Base-by-base conservation (phyloP, 2,888 invertebrate genomes). In the Drosophila prolongata region DNA sequence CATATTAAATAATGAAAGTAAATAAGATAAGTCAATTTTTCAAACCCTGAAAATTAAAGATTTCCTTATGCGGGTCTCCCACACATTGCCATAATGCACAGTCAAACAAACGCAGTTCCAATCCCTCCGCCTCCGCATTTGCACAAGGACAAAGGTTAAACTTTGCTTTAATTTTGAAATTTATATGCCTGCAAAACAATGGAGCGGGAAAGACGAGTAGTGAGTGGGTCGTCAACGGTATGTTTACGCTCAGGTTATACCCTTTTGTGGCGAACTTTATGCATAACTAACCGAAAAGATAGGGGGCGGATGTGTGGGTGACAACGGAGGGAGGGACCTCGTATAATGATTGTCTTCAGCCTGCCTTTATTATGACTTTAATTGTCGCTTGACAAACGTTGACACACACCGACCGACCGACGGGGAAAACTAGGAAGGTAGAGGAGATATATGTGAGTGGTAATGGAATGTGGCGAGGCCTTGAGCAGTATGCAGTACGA, bases 351-450 rank as follows among this genome's bases (percentile, higher is more conserved):
- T 79, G 77, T 68, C 73, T 76, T 69, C 52, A 62, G 72, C 61
- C 67, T 65, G 71, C 74, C 70, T 83, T 74, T 74, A 77, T 83
- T 61, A 79, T 66, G 72, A 70, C 67, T 77, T 78, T 75, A 80
- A 78, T 76, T 76, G 73, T 68, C 57, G 75, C 68, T 74, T 68
- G 74, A 74, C 67, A 77, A 68, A 75, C 64, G 70, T 56, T 59
- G 40, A 54, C 35, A 37, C 38, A 65, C 52, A 65, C 19, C 35
- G 35, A 37, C 52, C 30, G 6, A 38, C 38, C 35, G 35, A 37
- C 52, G 30, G 13, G 42, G 50, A 71, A 38, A 11, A 37, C 38
- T 59, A 40, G 40, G 38, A 30, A 35, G 53, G 35, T 24, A 34
- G 30, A 30, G 30, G 24, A 24, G 24, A 4, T 24, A 24, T 43